These are phyloP conservation scores for Athene cunicularia DNA, from an alignment of 2,113 vertebrate genomes.

Conservation along the genomic window DNA sequence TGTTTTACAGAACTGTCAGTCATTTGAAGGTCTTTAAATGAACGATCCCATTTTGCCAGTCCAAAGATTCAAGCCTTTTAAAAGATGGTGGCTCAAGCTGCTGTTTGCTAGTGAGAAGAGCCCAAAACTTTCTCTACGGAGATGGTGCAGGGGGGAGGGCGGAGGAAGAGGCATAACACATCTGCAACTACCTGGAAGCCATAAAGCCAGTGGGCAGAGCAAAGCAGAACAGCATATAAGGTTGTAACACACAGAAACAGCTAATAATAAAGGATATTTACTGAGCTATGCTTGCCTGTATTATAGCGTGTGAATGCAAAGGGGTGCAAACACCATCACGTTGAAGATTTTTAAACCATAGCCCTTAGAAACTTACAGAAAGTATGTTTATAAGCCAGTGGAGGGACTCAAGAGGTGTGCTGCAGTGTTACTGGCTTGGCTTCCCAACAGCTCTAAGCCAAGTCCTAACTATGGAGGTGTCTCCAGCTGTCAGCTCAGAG, in stretches of 20 bases:
- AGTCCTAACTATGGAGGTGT: background rate
- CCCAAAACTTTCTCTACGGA: background rate
- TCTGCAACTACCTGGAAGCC: background rate
- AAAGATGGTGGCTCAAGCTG: background rate
- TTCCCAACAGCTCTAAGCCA: background rate
- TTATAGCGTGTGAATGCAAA: background rate
- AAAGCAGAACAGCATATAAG: background rate
- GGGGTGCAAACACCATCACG: rapidly evolving
- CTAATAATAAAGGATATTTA: background rate
- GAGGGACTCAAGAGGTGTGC: background rate
- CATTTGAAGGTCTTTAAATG: background rate
- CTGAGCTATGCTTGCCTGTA: background rate
- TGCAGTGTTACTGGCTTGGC: background rate
- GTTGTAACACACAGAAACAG: background rate
- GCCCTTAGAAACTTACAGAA: background rate
- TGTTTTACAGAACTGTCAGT: background rate
- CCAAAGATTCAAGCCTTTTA: background rate
- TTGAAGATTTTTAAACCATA: background rate
- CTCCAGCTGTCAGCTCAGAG: background rate
- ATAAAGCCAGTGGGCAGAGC: background rate
- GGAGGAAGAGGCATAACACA: background rate
- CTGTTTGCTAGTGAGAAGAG: background rate
- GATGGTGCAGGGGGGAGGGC: background rate
- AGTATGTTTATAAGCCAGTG: background rate
- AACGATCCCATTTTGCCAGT: background rate